Percentiles rank a stretch among this genome's conserved stretches.
These are phyloP conservation scores for Characodon lateralis DNA, from an alignment of 2,797 vertebrate genomes.

Conservation along the genomic window DNA sequence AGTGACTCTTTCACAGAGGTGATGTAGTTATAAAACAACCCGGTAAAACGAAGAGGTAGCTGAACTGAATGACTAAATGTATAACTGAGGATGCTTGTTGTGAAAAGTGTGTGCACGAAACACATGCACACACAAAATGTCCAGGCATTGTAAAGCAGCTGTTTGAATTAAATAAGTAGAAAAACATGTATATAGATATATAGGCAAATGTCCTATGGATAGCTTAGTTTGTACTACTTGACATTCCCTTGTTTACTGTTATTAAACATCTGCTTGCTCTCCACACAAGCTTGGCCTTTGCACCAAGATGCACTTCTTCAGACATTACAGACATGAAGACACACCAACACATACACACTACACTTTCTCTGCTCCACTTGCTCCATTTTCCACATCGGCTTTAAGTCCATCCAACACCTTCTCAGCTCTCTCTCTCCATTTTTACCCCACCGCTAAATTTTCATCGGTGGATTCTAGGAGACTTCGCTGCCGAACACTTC, in stretches of 20 bases:
- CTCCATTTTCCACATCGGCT: conserved; percentile 42
- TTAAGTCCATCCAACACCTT: conserved; percentile 58
- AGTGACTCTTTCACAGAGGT: conserved; percentile 62
- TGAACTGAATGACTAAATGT: conserved; percentile 78
- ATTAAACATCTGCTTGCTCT: conserved; percentile 55
- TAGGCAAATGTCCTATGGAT: conserved; percentile 67
- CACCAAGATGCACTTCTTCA: conserved; percentile 48
- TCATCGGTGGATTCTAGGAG: conserved; percentile 87
- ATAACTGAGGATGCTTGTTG: conserved; percentile 72
- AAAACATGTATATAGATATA: conserved; percentile 46
- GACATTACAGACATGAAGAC: conserved; percentile 40
- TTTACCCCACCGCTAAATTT: conserved; percentile 71
- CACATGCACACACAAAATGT: conserved; percentile 54
- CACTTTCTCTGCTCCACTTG: conserved; percentile 30
- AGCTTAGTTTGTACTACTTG: conserved; percentile 58
- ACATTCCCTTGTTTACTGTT: conserved; percentile 68
- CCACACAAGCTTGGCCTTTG: conserved; percentile 54
- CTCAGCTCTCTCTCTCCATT: conserved; percentile 44
- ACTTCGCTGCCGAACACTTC: conserved; percentile 97
- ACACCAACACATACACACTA: conserved; percentile 8
- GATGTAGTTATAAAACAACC: conserved; percentile 74
- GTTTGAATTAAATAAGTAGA: conserved; percentile 75
- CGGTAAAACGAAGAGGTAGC: conserved; percentile 79
- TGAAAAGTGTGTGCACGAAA: conserved; percentile 46
- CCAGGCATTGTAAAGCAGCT: conserved; percentile 75